phyloP scores from a whole-genome alignment of 2,797 vertebrate genomes.

The Scarus forsteni region DNA sequence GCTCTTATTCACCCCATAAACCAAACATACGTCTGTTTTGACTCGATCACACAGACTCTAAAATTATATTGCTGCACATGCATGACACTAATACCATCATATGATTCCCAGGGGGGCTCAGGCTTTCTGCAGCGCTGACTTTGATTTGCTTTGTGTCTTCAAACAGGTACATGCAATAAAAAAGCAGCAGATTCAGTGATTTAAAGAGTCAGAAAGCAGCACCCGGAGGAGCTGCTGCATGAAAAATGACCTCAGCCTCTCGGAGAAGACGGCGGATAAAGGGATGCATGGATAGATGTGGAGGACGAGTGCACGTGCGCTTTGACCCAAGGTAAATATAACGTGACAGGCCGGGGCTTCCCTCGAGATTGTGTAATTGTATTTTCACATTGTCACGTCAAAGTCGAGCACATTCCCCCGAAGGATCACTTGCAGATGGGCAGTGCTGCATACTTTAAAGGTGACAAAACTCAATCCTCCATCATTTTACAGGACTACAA shows the following conservation, averaged over 20 bases:
- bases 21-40: conserved; percentile 18
- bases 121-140: conserved; percentile 22
- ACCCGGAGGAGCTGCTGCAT: conserved; percentile 13
- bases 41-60: neutral
- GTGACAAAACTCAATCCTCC: conserved; percentile 48
- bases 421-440: conserved; percentile 63
- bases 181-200: conserved; percentile 27
- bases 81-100: conserved; percentile 12
- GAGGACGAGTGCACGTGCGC: conserved; percentile 41
- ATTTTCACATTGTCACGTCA: conserved; percentile 70
- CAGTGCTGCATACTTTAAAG: conserved; percentile 64
- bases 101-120: conserved; percentile 13
- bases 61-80: conserved; percentile 5
- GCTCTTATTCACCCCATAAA: conserved; percentile 13
- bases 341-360: conserved; percentile 71
- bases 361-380: conserved; percentile 74
- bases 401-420: conserved; percentile 58
- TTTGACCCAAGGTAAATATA: conserved; percentile 68
- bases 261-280: conserved; percentile 38
- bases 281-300: conserved; percentile 29
- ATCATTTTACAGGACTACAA: conserved; percentile 21
- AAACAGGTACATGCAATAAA: conserved; percentile 63
- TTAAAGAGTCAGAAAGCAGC: conserved; percentile 23
- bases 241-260: conserved; percentile 65
- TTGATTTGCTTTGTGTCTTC: conserved; percentile 25